Evolutionary conservation across 2,888 invertebrate genomes (phyloP), one percentile per base, ranked within the genome.

Genomic region (Leptinotarsa peninsularis): DNA sequence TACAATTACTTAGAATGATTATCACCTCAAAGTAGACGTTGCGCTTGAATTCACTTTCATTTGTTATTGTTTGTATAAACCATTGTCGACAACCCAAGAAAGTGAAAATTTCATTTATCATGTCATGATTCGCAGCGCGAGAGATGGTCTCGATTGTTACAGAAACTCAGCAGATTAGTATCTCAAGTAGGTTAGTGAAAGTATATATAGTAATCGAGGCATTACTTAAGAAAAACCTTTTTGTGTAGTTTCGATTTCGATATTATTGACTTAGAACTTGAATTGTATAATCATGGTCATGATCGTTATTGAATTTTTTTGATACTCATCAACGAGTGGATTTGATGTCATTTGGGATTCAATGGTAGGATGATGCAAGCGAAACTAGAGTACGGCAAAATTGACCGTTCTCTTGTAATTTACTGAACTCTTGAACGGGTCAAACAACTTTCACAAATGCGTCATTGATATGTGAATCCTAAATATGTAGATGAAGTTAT

Each of bases 161-260:
- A 58, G 58, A 58, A 58, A 58, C 58, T 23, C 21, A 58, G 23
- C 23, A 58, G 58, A 58, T 58, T 23, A 58, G 58, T 23, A 58
- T 18, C 58, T 58, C 13, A 78, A 78, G 58, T 76, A 78, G 78
- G 78, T 76, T 76, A 78, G 78, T 78, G 76, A 78, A 76, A 78
- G 78, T 78, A 72, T 76, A 73, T 75, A 73, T 58, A 23, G 74
- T 76, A 78, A 73, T 54, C 60, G 71, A 54, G 49, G 70, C 69
- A 74, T 75, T 73, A 75, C 58, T 73, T 67, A 66, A 73, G 75
- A 67, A 43, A 50, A 71, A 71, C 50, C 63, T 72, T 76, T 78
- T 76, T 72, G 68, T 69, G 68, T 52, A 67, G 68, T 73, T 75
- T 78, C 76, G 60, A 49, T 78, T 78, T 78, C 78, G 69, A 52